These are phyloP conservation scores for Erpetoichthys calabaricus DNA, from an alignment of 2,797 vertebrate species.

Conservation along the genomic window DNA sequence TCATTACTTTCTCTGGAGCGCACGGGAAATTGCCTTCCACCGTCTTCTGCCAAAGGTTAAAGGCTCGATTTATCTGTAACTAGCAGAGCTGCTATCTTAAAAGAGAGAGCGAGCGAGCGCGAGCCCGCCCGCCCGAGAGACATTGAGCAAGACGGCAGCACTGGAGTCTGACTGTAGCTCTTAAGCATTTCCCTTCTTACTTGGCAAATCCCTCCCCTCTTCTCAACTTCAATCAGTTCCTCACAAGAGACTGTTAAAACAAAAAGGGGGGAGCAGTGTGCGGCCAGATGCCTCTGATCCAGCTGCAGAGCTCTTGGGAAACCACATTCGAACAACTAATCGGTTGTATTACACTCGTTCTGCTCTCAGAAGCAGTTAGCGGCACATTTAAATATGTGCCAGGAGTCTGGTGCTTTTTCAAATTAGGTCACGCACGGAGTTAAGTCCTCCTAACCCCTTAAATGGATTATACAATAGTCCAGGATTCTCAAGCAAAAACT, in stretches of 20 bases:
- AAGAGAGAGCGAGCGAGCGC: too few species aligned
- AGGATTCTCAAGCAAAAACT: too few species aligned
- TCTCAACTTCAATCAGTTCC: slow-evolving; percentile 26
- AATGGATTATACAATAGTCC: too few species aligned
- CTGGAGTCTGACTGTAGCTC: slow-evolving; percentile 12
- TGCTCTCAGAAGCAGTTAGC: slow-evolving; percentile 20
- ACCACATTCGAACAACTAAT: slow-evolving; percentile 27
- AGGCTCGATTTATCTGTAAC: background rate
- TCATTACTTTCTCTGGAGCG: background rate
- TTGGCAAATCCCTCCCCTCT: slow-evolving; percentile 17
- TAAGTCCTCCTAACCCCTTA: too few species aligned
- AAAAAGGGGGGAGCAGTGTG: slow-evolving; percentile 2
- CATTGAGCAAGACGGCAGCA: background rate
- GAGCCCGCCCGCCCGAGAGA: too few species aligned
- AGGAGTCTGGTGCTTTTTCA: slow-evolving; percentile 21
- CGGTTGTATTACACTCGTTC: slow-evolving; percentile 32
- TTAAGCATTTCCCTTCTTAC: slow-evolving; percentile 35
- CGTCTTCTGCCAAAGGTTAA: background rate
- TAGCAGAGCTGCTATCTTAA: background rate
- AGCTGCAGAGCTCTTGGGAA: slow-evolving; percentile 32
- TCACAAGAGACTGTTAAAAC: slow-evolving; percentile 7
- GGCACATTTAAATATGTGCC: slow-evolving; percentile 24
- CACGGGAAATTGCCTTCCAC: slow-evolving; percentile 2
- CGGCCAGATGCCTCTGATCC: slow-evolving; percentile 17
- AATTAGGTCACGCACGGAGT: slow-evolving; percentile 3